Evolutionary conservation across 92 coral and sea anemone genomes (phyloP), one percentile per base, ranked within the genome.

Genomic region (Phenganax stokvisi): DNA sequence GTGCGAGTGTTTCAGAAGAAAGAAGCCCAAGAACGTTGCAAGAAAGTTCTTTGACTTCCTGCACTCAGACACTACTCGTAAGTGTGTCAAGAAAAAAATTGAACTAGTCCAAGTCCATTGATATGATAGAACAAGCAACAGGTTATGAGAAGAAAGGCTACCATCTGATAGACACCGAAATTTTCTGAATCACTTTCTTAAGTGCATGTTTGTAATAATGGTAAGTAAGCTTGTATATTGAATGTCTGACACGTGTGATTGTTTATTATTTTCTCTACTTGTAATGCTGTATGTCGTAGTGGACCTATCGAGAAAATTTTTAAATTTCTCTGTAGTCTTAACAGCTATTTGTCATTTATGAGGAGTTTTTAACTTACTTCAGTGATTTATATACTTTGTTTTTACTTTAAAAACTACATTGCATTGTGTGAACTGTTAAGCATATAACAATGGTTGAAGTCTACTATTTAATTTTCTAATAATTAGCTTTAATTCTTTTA

Each of bases 151-250:
- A 20, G 65, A 13, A 65, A 85, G 82, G 84, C 85, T 59, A 59
- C 25, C 65, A 7, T 59, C 65, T 59, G 15, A 59, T 59, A 59
- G 65, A 59, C 80, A 25, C 68, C 80, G 9, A 72, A 80, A 52
- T 85, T 85, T 54, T 85, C 84, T 61, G 71, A 28, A 72, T 80
- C 84, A 73, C 67, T 85, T 61, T 85, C 87, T 54, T 64, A 80
- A 63, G 87, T 80, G 53, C 87, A 79, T 52, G 80, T 79, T 69
- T 79, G 87, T 85, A 84, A 78, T 63, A 66, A 85, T 77, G 87
- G 87, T 77, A 83, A 79, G 84, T 77, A 85, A 79, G 69, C 68
- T 85, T 79, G 65, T 1, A 20, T 37, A 37, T 37, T 37, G 47
- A 37, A 1, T 37, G 25, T 59, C 3, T 59, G 15, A 13, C 25